Evolutionary conservation across 2,888 invertebrate genomes (phyloP), one percentile per base, ranked within the genome.

Genomic region (Diabrotica balteata): DNA sequence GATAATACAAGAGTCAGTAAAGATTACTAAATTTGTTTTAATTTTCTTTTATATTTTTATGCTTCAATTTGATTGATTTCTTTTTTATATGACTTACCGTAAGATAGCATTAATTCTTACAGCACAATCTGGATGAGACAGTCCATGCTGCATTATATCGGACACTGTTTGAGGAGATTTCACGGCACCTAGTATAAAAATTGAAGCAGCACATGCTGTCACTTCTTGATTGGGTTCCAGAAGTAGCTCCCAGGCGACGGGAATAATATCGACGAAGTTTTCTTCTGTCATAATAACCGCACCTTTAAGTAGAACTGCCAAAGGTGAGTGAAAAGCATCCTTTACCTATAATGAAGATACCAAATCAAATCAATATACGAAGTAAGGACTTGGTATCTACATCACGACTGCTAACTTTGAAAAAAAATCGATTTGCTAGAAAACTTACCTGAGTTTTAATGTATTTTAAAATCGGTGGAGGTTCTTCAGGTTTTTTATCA

Each of bases 161-260:
- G 94, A 90, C 0, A 96, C 95, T 73, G 93, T 93, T 64, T 92
- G 91, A 0, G 98, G 95, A 0, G 95, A 92, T 78, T 95, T 93
- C 0, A 98, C 97, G 0, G 98, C 95, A 1, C 94, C 92, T 71
- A 98, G 88, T 73, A 98, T 95, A 81, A 98, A 97, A 17, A 97
- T 86, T 0, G 96, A 93, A 0, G 97, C 95, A 45, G 94, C 93
- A 58, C 92, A 89, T 0, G 94, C 92, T 49, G 93, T 90, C 8
- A 95, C 91, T 82, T 95, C 94, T 74, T 94, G 89, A 80, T 97
- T 97, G n/a, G 91, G 89, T 80, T 99, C 98, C 52, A 98, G 84
- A 7, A 99, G 86, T 17, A 99, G 86, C 79, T 97, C 95, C 99
- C 99, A 99, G 0, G 97, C 95, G 0, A 96, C 93, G 0, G 95